Evolutionary conservation across 1,140 invertebrate species (phyloP).

Genomic region (Akabosia matsudoensis): DNA sequence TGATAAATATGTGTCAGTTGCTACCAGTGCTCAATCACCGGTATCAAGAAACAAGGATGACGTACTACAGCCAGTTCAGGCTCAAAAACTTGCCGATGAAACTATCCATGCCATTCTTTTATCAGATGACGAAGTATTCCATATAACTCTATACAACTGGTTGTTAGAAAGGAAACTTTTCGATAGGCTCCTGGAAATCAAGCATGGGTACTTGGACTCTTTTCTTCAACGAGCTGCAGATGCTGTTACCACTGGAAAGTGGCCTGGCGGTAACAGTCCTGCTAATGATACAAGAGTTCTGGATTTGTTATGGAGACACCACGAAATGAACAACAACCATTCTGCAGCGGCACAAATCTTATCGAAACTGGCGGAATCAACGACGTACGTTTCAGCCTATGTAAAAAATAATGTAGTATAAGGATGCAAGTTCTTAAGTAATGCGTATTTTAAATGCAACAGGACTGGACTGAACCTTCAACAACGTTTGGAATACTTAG

Average conservation of each 20-base stretch:
- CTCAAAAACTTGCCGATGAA: slow-evolving; percentile 43
- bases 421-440: background rate
- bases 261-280: slow-evolving; percentile 28
- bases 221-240: slow-evolving; percentile 49
- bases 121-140: slow-evolving; percentile 78
- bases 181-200: slow-evolving; percentile 57
- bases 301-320: slow-evolving; percentile 93
- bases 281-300: slow-evolving; percentile 59
- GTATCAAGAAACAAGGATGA: slow-evolving; percentile 19
- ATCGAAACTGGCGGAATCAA: slow-evolving; percentile 77
- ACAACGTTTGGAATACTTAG: slow-evolving; percentile 82
- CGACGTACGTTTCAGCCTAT: slow-evolving; percentile 65
- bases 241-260: slow-evolving; percentile 43
- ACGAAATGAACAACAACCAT: slow-evolving; percentile 88
- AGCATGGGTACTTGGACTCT: slow-evolving; percentile 49
- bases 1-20: slow-evolving; percentile 23
- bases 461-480: slow-evolving; percentile 58
- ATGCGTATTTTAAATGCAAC: slow-evolving; percentile 25
- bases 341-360: slow-evolving; percentile 88
- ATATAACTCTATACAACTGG: slow-evolving; percentile 91
- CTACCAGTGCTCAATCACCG: slow-evolving; percentile 32
- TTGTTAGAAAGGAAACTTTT: slow-evolving; percentile 73
- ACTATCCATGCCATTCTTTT: slow-evolving; percentile 54
- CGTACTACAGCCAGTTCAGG: slow-evolving; percentile 19
- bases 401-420: too few relatives aligned